phyloP scores from a whole-genome alignment of 2,113 vertebrate species.

The Pipra filicauda region DNA sequence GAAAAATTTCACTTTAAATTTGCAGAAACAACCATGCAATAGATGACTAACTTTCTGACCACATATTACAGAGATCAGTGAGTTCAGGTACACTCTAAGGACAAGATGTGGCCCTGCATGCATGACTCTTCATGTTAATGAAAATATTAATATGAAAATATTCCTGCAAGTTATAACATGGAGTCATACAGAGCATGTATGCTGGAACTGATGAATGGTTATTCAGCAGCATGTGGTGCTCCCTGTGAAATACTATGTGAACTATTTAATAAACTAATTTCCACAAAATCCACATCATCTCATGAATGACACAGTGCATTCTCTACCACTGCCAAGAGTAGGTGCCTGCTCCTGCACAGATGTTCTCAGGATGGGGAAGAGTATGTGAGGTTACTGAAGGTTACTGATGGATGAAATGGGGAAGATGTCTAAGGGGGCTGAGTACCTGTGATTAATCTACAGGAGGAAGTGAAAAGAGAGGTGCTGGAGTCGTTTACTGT shows the following conservation, averaged over 20 bases:
- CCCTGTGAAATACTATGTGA: not conserved
- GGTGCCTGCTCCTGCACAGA: not conserved
- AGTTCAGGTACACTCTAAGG: not conserved
- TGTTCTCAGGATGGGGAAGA: not conserved
- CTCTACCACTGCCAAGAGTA: not conserved
- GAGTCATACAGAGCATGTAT: not conserved
- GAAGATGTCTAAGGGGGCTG: not conserved
- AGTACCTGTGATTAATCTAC: not conserved
- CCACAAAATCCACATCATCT: not conserved
- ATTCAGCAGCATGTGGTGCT: not conserved
- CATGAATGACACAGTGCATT: not conserved
- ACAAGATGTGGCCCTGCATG: not conserved
- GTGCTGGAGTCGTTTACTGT: fast-evolving
- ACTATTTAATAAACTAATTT: not conserved
- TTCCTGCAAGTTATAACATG: not conserved
- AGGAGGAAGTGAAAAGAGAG: not conserved
- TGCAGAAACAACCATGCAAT: not conserved
- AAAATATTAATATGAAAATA: not conserved
- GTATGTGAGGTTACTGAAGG: not conserved
- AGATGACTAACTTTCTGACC: not conserved
- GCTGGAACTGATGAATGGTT: not conserved
- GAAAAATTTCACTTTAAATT: not conserved
- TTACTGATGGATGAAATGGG: not conserved
- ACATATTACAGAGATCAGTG: not conserved
- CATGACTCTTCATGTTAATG: not conserved